Base-by-base conservation (phyloP, 2,113 vertebrate genomes). In the Chaetodon auriga region DNA sequence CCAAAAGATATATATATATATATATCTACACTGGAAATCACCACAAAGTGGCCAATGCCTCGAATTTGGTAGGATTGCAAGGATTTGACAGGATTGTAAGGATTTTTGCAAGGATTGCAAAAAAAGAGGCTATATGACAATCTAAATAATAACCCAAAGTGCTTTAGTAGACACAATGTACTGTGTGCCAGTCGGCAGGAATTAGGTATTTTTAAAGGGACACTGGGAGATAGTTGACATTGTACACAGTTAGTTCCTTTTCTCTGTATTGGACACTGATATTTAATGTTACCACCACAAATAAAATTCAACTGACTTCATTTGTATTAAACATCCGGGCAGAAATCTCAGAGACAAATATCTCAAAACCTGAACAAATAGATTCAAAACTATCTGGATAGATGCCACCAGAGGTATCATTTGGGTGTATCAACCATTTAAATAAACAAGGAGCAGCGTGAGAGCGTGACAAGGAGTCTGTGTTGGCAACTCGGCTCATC, bases 31-130 rank as follows among this genome's bases (percentile, higher is more conserved):
- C 19, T 80, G 46, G 61, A 69, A 75, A 49, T 48, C 1, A 0
- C 35, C 41, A 58, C 21, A 21, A 63, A 75, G 68, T 58, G 12
- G 1, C 5, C 12, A 25, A 30, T 48, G 46, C 38, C 18, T n/a
- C 6, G 60, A 66, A 65, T 83, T 69, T 82, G 23, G 49, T 36
- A 11, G 57, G 80, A 85, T 81, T 82, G 57, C 35, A 78, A 68
- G 73, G 68, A 80, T 88, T 83, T 83, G 58, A 46, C 35, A 23
- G 71, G 89, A 88, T 83, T 60, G 75, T n/a, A 18, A 36, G 65
- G 80, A 21, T 77, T 86, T 30, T 82, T 79, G 21, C 30, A 54
- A 63, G 72, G 63, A 75, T 68, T 85, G 41, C 45, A 48, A 71
- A 82, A 82, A 70, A 38, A 53, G 48, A 7, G 23, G 49, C 46